Conservation (phyloP, 2,888 invertebrate genomes). For the Temnothorax unifasciatus region DNA sequence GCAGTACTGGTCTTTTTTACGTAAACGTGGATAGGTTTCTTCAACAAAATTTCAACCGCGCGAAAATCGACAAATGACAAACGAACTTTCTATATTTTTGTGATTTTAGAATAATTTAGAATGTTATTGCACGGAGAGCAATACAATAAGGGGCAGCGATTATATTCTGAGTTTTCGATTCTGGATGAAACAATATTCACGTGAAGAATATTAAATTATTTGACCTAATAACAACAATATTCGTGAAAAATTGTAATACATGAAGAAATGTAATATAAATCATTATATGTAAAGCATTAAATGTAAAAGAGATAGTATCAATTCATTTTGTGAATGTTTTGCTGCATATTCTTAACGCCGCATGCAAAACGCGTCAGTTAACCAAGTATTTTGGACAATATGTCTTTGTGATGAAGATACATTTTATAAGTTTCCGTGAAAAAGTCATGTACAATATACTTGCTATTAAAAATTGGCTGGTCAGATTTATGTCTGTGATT, state of each 20-base stretch:
- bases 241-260: constrained; percentile 13
- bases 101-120: neutral
- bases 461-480: constrained; percentile 11
- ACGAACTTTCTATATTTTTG: neutral
- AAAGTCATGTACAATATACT: neutral
- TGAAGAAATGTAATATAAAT: constrained; percentile 1
- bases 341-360: constrained; percentile 4
- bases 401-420: constrained; percentile 15
- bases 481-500: constrained; percentile 35
- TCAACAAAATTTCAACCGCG: neutral
- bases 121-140: constrained; percentile 6
- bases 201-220: constrained; percentile 15
- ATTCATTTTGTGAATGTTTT: constrained; percentile 6
- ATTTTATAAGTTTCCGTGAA: constrained; percentile 18
- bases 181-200: neutral
- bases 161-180: constrained; percentile 24
- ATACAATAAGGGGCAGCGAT: neutral
- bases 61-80: neutral
- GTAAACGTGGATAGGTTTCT: neutral
- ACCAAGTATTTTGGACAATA: constrained; percentile 9
- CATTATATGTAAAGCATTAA: neutral
- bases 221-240: constrained; percentile 16
- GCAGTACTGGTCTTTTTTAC: neutral
- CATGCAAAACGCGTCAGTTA: neutral
- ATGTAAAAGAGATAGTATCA: constrained; percentile 1